Base-by-base conservation (phyloP, 2,797 vertebrate species). In the Enteromius treurensis region DNA sequence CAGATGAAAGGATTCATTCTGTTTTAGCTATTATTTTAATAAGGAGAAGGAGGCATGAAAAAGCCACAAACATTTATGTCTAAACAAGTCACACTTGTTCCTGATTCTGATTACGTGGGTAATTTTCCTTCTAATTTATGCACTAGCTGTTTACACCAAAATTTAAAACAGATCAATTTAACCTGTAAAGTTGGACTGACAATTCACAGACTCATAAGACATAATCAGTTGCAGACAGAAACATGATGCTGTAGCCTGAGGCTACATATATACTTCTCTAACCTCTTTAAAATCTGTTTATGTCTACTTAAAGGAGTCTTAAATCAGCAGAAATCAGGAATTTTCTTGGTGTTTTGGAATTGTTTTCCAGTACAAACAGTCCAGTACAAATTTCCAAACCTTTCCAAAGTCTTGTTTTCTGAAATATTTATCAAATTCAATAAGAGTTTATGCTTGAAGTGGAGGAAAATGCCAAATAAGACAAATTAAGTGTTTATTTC, bases 121-220 rank as follows among this genome's bases (percentile, higher is more conserved):
- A 19, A 42, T 69, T 58, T 42, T 69, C 49, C 3, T 69, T 55
- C 21, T 69, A 40, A 49, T 55, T 79, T 55, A 79, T 79, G 47
- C 23, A 23, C 77, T 79, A 47, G 29, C 64, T 17, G 26, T 79
- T 49, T 37, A n/a, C 51, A 77, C 37, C n/a, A 11, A 77, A 62
- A 79, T 53, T 15, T 8, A 10, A 53, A 79, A 23, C 77, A 69
- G 49, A 80, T 70, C 4, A 15, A 69, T 19, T 40, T 4, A 68
- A 53, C 77, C 77, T 80, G 78, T 34, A 80, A 55, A 40, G n/a
- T 21, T 69, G 47, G 23, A 49, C 76, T 51, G 77, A 67, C 21
- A 79, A 53, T 68, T 79, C 29, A 53, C 32, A 40, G 67, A 34
- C 65, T 58, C 49, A 69, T 55, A 9, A 69, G 32, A 15, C 19